Evolutionary conservation across 2,113 vertebrate genomes (phyloP), one percentile per base, ranked within the genome.

Genomic region (Podarcis muralis): DNA sequence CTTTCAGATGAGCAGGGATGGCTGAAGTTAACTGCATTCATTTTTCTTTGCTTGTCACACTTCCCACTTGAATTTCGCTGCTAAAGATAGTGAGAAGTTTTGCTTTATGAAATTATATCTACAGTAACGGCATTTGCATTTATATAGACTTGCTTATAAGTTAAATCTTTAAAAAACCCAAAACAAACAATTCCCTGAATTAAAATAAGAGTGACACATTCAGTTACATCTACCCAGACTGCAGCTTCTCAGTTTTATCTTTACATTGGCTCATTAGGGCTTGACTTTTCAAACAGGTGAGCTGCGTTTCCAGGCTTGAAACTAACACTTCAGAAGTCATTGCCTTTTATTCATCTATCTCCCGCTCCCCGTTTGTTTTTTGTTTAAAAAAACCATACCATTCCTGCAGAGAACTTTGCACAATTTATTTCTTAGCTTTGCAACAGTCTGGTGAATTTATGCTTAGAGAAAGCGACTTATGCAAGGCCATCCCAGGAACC

Each of bases 1-100:
- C 96, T 96, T 97, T 96, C 95, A 96, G 95, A 97, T 95, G 96
- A 97, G 95, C 96, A 89, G 93, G 94, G 95, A 97, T 94, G 95
- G 96, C 93, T 96, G 95, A 96, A 96, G 96, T 96, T 96, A 97
- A 96, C 96, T 92, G 94, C 92, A 91, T 94, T 97, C 95, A 96
- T 97, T 97, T 97, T 96, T 97, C 96, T 97, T 95, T 93, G 92
- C 96, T 96, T 97, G 97, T 97, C 97, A 96, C 90, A 95, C 83
- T 96, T 96, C 96, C 96, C 96, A 96, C 95, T 97, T 95, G 96
- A 97, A 96, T 97, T 97, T 96, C 95, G 87, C 93, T 95, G 91
- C 94, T 97, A 95, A 97, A 97, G 95, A 96, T 94, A 95, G 96
- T 94, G 95, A 92, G 93, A 95, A 96, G 92, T 96, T 97, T 97